phyloP scores from a whole-genome alignment of 2,797 vertebrate genomes.

The Mormyrus hasselquistii region DNA sequence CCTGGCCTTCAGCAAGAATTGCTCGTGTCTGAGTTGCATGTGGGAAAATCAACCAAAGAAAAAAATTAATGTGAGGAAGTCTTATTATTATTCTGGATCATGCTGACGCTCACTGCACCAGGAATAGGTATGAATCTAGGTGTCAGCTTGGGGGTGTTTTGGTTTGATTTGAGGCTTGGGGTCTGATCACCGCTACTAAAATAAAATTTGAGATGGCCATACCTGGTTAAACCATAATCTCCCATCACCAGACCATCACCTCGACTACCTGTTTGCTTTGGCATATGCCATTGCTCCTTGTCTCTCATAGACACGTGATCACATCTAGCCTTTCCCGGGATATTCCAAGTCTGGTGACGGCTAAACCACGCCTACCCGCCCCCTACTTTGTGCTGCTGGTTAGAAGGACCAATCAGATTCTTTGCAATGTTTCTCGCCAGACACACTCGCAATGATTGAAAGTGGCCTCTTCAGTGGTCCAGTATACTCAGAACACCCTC shows the following conservation, averaged over 20 bases:
- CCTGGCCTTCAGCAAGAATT: background rate
- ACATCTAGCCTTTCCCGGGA: conserved; percentile 27
- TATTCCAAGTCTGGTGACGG: conserved; percentile 45
- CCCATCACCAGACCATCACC: background rate
- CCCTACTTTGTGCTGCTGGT: background rate
- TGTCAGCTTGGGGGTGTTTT: background rate
- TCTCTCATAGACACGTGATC: conserved; percentile 20
- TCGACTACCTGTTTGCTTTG: background rate
- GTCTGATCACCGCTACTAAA: background rate
- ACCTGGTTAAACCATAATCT: background rate
- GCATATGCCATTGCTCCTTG: background rate
- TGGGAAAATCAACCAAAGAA: background rate
- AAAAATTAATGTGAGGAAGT: background rate
- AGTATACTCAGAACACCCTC: background rate
- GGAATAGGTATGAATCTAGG: background rate
- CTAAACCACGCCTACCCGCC: background rate
- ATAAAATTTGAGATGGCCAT: background rate
- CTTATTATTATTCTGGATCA: background rate
- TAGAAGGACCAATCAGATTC: background rate
- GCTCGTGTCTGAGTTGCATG: background rate
- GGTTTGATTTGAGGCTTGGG: background rate
- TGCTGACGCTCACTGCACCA: background rate
- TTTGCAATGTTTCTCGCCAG: background rate
- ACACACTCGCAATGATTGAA: background rate
- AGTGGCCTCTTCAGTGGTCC: background rate